Evolutionary conservation across 2,113 vertebrate species (phyloP).

Genomic region (Alouatta palliata): DNA sequence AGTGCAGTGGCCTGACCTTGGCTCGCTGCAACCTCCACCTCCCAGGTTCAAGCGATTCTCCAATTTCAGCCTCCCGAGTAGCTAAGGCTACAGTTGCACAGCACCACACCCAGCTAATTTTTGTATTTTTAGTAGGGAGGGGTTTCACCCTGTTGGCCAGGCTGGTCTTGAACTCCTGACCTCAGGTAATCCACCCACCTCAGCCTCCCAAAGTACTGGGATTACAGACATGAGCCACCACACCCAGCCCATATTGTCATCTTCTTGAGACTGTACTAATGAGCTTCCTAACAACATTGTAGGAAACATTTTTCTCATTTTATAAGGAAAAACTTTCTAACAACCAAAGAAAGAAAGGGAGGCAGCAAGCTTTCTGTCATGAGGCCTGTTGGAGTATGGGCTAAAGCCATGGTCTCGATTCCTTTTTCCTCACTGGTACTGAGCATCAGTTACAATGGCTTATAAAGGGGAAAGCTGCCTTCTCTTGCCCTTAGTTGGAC

Average conservation of each 20-base stretch:
- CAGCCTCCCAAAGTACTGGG: too few relatives aligned
- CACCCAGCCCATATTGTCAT: neutral
- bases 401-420: neutral
- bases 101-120: too few relatives aligned
- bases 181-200: too few relatives aligned
- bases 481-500: neutral
- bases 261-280: neutral
- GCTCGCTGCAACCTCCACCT: too few relatives aligned
- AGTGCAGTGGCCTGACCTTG: too few relatives aligned
- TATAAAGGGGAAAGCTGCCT: neutral
- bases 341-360: neutral
- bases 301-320: neutral
- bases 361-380: neutral
- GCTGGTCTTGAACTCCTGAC: too few relatives aligned
- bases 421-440: neutral
- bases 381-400: neutral
- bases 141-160: too few relatives aligned
- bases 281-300: neutral
- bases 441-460: neutral
- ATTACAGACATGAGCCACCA: too few relatives aligned
- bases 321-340: neutral
- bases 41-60: too few relatives aligned
- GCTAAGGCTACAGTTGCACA: too few relatives aligned
- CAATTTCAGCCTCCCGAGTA: too few relatives aligned
- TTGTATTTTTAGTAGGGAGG: too few relatives aligned